Conservation (phyloP, 2,113 vertebrate species). For the Lepidothrix coronata region DNA sequence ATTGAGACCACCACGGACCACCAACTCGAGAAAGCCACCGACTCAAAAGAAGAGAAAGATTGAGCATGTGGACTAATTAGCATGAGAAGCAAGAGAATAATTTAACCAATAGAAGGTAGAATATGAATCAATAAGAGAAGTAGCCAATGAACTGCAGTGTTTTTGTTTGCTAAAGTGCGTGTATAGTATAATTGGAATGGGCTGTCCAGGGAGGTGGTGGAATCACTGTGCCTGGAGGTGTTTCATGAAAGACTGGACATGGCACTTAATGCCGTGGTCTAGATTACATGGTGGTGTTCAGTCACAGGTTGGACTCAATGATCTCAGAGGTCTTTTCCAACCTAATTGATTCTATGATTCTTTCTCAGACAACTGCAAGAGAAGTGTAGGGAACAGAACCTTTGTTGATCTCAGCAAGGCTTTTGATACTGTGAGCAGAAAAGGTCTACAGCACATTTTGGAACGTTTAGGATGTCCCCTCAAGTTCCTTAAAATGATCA, state of each 20-base stretch:
- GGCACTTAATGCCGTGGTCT: not conserved
- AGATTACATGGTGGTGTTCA: not conserved
- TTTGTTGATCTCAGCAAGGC: too few species aligned
- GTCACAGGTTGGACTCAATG: rapidly evolving
- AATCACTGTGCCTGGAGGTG: not conserved
- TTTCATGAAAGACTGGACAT: not conserved
- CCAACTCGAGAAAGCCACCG: not conserved
- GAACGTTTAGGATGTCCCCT: too few species aligned
- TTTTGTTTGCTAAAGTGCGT: not conserved
- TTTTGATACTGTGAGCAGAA: too few species aligned
- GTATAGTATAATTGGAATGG: not conserved
- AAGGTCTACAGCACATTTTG: too few species aligned
- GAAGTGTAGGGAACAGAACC: too few species aligned
- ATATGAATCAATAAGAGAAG: not conserved
- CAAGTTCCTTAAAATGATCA: too few species aligned
- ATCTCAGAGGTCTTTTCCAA: not conserved
- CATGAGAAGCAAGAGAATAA: not conserved
- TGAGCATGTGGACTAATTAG: not conserved
- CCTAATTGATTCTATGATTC: not conserved
- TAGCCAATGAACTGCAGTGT: not conserved
- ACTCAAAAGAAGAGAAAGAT: not conserved
- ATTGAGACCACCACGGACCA: not conserved
- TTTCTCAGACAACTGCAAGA: too few species aligned
- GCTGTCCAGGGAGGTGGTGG: not conserved
- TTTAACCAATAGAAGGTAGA: not conserved